phyloP scores from a whole-genome alignment of 2,113 vertebrate species.

The Gavia stellata region DNA sequence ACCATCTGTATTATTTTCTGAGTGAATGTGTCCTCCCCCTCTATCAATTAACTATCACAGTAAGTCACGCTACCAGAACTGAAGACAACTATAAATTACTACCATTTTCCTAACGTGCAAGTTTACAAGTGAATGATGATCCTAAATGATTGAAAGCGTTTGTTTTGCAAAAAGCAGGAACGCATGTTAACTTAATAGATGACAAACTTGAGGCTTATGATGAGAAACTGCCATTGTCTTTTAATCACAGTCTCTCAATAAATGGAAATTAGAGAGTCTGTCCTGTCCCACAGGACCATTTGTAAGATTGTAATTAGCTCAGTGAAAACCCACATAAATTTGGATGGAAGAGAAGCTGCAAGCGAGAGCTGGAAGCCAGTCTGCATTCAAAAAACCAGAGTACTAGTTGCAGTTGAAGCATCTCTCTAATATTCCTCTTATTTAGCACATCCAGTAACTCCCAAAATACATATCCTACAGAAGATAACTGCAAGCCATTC shows the following conservation, averaged over 20 bases:
- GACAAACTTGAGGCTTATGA: constrained; percentile 16
- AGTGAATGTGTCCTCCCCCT: background rate
- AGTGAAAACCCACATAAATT: constrained; percentile 20
- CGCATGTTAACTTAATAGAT: background rate
- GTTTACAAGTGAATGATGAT: background rate
- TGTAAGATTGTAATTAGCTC: background rate
- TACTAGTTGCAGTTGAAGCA: background rate
- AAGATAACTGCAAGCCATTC: background rate
- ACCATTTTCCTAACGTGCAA: background rate
- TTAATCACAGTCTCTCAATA: constrained; percentile 39
- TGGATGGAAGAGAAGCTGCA: background rate
- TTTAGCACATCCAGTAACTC: background rate
- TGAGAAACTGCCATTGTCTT: constrained; percentile 28
- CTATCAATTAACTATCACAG: background rate
- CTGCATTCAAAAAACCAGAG: background rate
- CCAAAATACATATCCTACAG: background rate
- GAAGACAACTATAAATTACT: background rate
- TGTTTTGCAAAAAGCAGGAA: background rate
- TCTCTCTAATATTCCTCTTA: background rate
- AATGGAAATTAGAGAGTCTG: constrained; percentile 13
- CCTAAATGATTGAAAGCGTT: background rate
- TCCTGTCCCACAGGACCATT: background rate
- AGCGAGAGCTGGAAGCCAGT: background rate
- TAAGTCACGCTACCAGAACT: background rate
- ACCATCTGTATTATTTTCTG: background rate